phyloP scores from a whole-genome alignment of 1,140 invertebrate species.

The Aradophagus sp. region DNA sequence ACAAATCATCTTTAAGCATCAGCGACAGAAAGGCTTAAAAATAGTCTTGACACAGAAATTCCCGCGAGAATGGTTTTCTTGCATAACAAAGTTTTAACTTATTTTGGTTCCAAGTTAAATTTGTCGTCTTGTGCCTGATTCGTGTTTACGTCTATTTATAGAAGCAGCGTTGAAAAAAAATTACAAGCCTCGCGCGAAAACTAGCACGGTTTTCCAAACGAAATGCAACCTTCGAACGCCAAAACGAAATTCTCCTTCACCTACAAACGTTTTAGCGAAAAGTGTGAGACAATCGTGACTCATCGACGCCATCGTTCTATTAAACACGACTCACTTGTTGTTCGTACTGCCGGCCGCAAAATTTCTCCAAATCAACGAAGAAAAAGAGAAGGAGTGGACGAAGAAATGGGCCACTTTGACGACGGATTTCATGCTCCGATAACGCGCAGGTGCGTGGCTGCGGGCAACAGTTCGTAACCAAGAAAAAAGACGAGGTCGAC shows the following conservation, averaged over 20 bases:
- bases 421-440: conserved; percentile 17
- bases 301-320: no score
- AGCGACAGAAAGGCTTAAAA: conserved; percentile 17
- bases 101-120: conserved; percentile 25
- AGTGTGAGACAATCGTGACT: no score
- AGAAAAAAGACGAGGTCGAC: conserved; percentile 57
- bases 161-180: no score
- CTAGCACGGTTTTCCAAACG: no score
- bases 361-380: no score
- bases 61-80: conserved; percentile 12
- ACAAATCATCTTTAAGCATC: conserved; percentile 39
- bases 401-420: not conserved
- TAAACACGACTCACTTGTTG: no score
- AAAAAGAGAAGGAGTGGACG: conserved; percentile 2
- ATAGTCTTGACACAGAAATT: conserved; percentile 22
- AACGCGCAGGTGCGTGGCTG: conserved; percentile 42
- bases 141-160: no score
- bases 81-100: conserved; percentile 39
- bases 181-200: no score
- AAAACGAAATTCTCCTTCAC: no score
- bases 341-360: no score
- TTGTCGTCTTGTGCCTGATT: conserved; percentile 5
- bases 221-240: no score
- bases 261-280: no score
- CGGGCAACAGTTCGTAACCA: conserved; percentile 27